phyloP scores from a whole-genome alignment of 2,797 vertebrate species.

The Gephyroberyx darwinii region DNA sequence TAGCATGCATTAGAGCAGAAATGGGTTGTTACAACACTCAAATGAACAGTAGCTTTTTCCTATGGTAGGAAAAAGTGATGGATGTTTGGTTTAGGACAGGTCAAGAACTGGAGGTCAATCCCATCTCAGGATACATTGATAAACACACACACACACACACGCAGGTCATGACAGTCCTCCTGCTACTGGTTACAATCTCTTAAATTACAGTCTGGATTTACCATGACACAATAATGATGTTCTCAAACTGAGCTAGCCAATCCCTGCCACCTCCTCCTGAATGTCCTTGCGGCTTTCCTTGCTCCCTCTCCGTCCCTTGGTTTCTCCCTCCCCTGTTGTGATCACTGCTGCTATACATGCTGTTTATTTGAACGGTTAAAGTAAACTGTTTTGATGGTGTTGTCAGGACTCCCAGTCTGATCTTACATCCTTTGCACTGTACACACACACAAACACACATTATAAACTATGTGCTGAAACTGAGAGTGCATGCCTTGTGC shows the following conservation, averaged over 20 bases:
- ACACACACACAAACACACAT: background rate
- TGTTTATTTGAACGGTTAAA: conserved; percentile 17
- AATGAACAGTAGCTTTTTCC: too few relatives aligned
- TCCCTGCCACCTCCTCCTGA: conserved; percentile 15
- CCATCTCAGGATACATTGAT: background rate
- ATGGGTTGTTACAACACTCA: too few relatives aligned
- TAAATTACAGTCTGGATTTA: too few relatives aligned
- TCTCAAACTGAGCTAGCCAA: background rate
- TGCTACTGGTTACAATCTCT: too few relatives aligned
- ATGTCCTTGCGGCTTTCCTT: conserved; percentile 36
- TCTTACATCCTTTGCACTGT: background rate
- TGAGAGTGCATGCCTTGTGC: background rate
- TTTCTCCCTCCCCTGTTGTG: conserved; percentile 31
- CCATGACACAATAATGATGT: background rate
- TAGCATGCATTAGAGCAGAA: too few relatives aligned
- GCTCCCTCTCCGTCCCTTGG: conserved; percentile 13
- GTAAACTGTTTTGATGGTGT: conserved; percentile 16
- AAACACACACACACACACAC: background rate
- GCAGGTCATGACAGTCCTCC: too few relatives aligned
- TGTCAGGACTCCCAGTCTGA: conserved; percentile 11
- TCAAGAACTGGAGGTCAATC: too few relatives aligned
- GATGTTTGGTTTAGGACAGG: background rate
- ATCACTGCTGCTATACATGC: conserved; percentile 5
- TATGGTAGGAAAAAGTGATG: background rate
- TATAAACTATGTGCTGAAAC: conserved; percentile 27